phyloP scores from a whole-genome alignment of 1,140 invertebrate species.

The Drosophila sucinea region DNA sequence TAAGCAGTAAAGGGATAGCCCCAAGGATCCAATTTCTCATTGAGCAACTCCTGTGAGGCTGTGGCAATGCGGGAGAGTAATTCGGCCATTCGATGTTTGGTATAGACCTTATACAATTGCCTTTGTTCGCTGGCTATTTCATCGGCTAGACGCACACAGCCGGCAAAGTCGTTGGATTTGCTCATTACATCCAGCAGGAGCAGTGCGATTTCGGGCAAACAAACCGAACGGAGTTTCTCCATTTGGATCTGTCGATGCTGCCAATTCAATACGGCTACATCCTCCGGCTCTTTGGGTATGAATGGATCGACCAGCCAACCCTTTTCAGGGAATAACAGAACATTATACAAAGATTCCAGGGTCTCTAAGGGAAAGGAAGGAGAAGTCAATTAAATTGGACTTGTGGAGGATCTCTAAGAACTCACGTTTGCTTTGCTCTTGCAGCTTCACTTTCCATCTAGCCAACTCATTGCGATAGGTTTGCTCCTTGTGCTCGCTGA shows the following conservation, averaged over 20 bases:
- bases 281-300: slow-evolving; percentile 59
- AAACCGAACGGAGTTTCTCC: slow-evolving; percentile 89
- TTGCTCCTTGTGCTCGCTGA: slow-evolving; percentile 91
- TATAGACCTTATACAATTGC: slow-evolving; percentile 91
- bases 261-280: slow-evolving; percentile 60
- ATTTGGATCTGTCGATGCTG: slow-evolving; percentile 86
- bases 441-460: slow-evolving; percentile 89
- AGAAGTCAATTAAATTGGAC: slow-evolving; percentile 37
- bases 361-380: slow-evolving; percentile 84
- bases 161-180: slow-evolving; percentile 89
- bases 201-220: slow-evolving; percentile 92
- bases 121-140: slow-evolving; percentile 90
- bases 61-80: slow-evolving; percentile 91
- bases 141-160: slow-evolving; percentile 92
- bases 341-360: slow-evolving; percentile 92
- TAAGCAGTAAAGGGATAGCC: slow-evolving; percentile 83
- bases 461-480: slow-evolving; percentile 90
- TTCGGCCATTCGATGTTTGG: slow-evolving; percentile 89
- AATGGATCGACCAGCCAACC: slow-evolving; percentile 93
- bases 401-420: neutral
- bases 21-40: slow-evolving; percentile 89
- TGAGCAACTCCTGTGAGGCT: slow-evolving; percentile 89
- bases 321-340: slow-evolving; percentile 93
- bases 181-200: slow-evolving; percentile 92
- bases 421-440: slow-evolving; percentile 86